Evolutionary conservation across 1,140 invertebrate genomes (phyloP).

Genomic region (Drosophila sp.): DNA sequence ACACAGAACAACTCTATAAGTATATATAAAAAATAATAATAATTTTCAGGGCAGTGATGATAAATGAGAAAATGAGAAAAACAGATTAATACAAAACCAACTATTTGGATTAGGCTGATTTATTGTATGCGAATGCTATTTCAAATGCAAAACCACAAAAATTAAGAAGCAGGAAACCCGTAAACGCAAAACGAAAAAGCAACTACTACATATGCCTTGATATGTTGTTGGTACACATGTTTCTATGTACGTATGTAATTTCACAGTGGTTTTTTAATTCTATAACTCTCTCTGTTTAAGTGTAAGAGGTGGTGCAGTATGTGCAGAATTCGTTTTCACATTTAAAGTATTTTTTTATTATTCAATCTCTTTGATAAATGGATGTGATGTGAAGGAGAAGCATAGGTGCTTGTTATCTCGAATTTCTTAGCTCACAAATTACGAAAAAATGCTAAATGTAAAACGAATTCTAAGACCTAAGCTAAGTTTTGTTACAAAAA

Average conservation of each 20-base stretch:
- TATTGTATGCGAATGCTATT: conserved; percentile 41
- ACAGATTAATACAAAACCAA: conserved; percentile 29
- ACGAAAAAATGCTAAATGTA: conserved; percentile 30
- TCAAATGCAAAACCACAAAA: conserved; percentile 28
- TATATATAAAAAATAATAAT: conserved; percentile 52
- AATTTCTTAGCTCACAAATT: conserved; percentile 69
- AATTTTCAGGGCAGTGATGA: conserved; percentile 54
- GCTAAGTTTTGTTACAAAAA: conserved; percentile 54
- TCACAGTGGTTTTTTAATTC: conserved; percentile 17
- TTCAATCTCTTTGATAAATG: neutral
- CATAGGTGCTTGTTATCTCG: conserved; percentile 55
- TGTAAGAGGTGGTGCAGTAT: conserved; percentile 20
- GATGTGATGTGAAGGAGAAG: conserved; percentile 10
- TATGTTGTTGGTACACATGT: conserved; percentile 60
- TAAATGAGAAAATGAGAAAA: conserved; percentile 32
- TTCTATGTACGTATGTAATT: conserved; percentile 47
- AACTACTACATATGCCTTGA: conserved; percentile 54
- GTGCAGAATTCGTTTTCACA: conserved; percentile 28
- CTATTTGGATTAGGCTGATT: conserved; percentile 62
- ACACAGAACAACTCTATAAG: conserved; percentile 68
- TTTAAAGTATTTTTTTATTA: neutral
- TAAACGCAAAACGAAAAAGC: conserved; percentile 30
- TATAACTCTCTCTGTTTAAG: conserved; percentile 7
- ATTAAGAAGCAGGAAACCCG: conserved; percentile 16
- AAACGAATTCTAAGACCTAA: conserved; percentile 49